Evolutionary conservation across 2,888 invertebrate species (phyloP).

Genomic region (Camponotus fellah): DNA sequence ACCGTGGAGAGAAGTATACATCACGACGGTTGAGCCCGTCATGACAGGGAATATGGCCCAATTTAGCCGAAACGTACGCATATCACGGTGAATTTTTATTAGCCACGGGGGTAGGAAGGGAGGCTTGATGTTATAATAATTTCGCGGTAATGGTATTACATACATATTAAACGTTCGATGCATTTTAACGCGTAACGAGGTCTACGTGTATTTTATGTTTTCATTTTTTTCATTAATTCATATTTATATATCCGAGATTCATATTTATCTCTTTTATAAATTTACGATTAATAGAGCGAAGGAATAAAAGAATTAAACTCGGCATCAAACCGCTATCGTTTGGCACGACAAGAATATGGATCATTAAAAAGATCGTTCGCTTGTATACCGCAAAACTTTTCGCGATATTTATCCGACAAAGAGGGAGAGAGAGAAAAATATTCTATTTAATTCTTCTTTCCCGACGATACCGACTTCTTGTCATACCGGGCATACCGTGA

Average conservation of each 20-base stretch:
- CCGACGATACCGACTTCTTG: conserved; percentile 16
- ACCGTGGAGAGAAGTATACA: conserved; percentile 54
- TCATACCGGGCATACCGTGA: conserved; percentile 14
- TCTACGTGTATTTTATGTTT: background rate
- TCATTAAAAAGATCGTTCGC: conserved; percentile 19
- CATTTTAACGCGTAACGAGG: background rate
- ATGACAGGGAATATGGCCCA: conserved; percentile 52
- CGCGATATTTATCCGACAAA: background rate
- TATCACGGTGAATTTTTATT: conserved; percentile 69
- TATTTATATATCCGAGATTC: background rate
- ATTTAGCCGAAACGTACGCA: conserved; percentile 63
- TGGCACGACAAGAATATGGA: background rate
- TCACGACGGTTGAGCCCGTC: conserved; percentile 19
- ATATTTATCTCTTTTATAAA: too few relatives aligned
- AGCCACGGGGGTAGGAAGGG: background rate
- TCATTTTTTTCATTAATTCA: background rate
- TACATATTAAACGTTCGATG: background rate
- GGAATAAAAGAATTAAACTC: background rate
- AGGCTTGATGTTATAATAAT: background rate
- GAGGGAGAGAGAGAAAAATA: background rate
- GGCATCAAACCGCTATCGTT: background rate
- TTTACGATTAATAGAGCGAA: background rate
- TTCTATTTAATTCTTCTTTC: conserved; percentile 20
- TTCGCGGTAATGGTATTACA: background rate
- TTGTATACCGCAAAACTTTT: background rate